These are phyloP conservation scores for Rambutsinella grinnellia DNA, from an alignment of 2,888 invertebrate species.

Conservation along the genomic window DNA sequence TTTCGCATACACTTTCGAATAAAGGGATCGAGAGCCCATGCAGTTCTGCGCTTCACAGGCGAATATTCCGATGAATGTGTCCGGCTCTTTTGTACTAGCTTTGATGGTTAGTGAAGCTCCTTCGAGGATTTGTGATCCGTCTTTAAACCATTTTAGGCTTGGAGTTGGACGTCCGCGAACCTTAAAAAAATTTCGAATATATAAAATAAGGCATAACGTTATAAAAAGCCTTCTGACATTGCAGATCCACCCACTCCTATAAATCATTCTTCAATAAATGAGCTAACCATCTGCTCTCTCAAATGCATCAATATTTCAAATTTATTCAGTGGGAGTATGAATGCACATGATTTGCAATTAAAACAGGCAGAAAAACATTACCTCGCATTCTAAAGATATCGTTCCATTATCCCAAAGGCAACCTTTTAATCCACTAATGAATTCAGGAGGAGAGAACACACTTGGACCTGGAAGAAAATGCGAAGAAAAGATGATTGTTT, in stretches of 20 bases:
- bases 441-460: conserved; percentile 48
- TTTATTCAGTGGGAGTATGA: too few relatives aligned
- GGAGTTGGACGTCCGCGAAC: conserved; percentile 49
- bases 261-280: conserved; percentile 12
- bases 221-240: too few relatives aligned
- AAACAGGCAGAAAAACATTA: conserved; percentile 1
- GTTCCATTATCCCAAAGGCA: conserved; percentile 60
- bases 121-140: conserved; percentile 40
- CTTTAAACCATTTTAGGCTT: conserved; percentile 40
- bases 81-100: conserved; percentile 42
- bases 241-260: background rate
- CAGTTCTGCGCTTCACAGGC: conserved; percentile 54
- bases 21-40: conserved; percentile 43
- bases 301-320: background rate
- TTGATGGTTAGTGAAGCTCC: conserved; percentile 50
- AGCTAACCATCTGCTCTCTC: background rate
- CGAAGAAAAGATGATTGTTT: background rate
- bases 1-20: conserved; percentile 50
- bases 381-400: conserved; percentile 58
- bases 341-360: too few relatives aligned
- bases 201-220: too few relatives aligned
- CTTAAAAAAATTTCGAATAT: too few relatives aligned
- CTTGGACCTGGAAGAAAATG: conserved; percentile 42
- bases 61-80: conserved; percentile 44
- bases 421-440: conserved; percentile 51